Conservation (phyloP, 2,888 invertebrate genomes). For the Folsomia candida region DNA sequence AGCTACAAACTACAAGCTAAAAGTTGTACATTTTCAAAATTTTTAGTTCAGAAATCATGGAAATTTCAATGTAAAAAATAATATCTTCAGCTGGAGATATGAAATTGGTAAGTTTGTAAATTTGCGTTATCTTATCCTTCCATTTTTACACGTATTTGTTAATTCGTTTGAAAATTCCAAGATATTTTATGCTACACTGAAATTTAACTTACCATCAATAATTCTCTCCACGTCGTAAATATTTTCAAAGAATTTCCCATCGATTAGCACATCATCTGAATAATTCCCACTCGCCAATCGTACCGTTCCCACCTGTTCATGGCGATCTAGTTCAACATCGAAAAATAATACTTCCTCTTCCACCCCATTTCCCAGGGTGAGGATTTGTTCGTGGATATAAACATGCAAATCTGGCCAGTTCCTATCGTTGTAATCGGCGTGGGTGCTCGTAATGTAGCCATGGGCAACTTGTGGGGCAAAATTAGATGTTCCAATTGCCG, state of each 20-base stretch:
- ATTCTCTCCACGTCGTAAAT: constrained; percentile 24
- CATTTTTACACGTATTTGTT: too few relatives aligned
- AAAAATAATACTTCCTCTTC: constrained; percentile 17
- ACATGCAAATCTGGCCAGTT: constrained; percentile 32
- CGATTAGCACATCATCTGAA: constrained; percentile 27
- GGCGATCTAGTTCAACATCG: constrained; percentile 12
- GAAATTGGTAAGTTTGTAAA: too few relatives aligned
- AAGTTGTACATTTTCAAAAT: too few relatives aligned
- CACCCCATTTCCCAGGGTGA: not conserved
- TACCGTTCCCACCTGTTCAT: constrained; percentile 15
- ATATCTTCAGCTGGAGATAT: too few relatives aligned
- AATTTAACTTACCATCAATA: too few relatives aligned
- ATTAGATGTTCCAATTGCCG: too few relatives aligned
- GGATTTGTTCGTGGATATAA: constrained; percentile 19
- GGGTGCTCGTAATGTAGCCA: constrained; percentile 29
- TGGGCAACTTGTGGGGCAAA: constrained; percentile 9
- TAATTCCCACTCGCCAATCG: constrained; percentile 23
- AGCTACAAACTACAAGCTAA: too few relatives aligned
- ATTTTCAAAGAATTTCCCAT: constrained; percentile 29
- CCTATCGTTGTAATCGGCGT: constrained; percentile 3
- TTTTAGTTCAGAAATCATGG: too few relatives aligned
- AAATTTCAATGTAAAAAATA: too few relatives aligned
- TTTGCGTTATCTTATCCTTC: too few relatives aligned
- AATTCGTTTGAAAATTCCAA: too few relatives aligned
- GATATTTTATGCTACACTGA: too few relatives aligned